A percentile compares a stretch with the other conserved stretches of the same genome.
These are phyloP conservation scores for Pelecanus crispus DNA, from an alignment of 2,113 vertebrate species.

Conservation along the genomic window DNA sequence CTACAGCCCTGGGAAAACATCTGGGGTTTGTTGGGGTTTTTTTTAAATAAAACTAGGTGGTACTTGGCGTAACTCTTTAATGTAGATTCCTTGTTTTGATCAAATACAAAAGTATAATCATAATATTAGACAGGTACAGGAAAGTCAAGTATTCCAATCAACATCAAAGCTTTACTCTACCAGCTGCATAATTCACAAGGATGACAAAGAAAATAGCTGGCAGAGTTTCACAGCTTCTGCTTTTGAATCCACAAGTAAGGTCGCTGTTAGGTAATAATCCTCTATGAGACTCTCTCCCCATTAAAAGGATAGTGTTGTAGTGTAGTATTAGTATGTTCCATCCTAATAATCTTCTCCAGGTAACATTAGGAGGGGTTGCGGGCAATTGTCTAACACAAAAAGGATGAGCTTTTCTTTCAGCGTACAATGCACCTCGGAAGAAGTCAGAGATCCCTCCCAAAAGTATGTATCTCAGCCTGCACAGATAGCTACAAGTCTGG, in stretches of 20 bases:
- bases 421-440: not conserved
- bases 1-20: not conserved
- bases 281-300: not conserved
- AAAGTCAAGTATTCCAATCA: slow-evolving; percentile 29
- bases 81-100: not conserved
- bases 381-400: not conserved
- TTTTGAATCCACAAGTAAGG: not conserved
- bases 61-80: not conserved
- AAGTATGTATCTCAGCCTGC: not conserved
- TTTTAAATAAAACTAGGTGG: not conserved
- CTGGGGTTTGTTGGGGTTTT: no score
- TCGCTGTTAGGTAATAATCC: not conserved
- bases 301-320: not conserved
- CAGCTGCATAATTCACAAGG: not conserved
- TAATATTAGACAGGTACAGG: not conserved
- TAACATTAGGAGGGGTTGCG: not conserved
- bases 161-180: slow-evolving; percentile 24
- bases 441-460: not conserved
- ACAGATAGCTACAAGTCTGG: not conserved
- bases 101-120: not conserved
- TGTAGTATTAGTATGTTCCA: no score
- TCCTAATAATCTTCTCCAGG: not conserved
- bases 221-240: not conserved
- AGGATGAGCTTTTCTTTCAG: not conserved
- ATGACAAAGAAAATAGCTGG: not conserved